Base-by-base conservation (phyloP, 1,140 invertebrate genomes). In the Dendroctonus valens region DNA sequence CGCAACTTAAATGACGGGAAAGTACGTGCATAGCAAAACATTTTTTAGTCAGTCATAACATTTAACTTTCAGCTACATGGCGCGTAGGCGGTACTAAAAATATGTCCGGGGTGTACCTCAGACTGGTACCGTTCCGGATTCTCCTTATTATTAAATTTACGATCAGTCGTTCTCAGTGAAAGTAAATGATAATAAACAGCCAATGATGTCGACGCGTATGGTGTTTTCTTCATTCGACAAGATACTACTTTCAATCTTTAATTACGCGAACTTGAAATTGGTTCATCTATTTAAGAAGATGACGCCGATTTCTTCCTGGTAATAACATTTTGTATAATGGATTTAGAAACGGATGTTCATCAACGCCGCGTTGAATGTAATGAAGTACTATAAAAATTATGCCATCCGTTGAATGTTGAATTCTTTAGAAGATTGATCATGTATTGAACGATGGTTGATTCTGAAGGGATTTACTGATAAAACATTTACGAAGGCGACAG, bases 181-280 rank as follows among this genome's bases (percentile, higher is more conserved):
- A 57, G 54, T 57, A 53, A 53, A 53, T 11, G 26, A 41, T 42
- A 42, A 57, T 46, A 46, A 46, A 46, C 12, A 46, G 44, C 54
- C 15, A 6, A 51, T 51, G 50, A 51, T 51, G 5, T 7, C 11
- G 11, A 14, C 46, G 7, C 26, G 50, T 9, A 52, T n/a, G 26
- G 9, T 52, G 50, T 52, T 52, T 52, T n/a, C 9, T 14, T 52
- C 26, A 5, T 52, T 37, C 26, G 11, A n/a, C 15, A 53, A 11
- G 12, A 9, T n/a, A 37, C 11, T 58, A 58, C 54, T 58, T 58
- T 58, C 54, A 58, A 58, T 58, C 37, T 58, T 58, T 58, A 58
- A 58, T 58, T 58, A 26, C 54, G 54, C 50, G 50, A 52, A 9
- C 50, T 52, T 37, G 50, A 52, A 52, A 52, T 52, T 12, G 26